A percentile compares a stretch with the other conserved stretches of the same genome.
phyloP scores from a whole-genome alignment of 2,113 vertebrate genomes.

The Alouatta palliata region DNA sequence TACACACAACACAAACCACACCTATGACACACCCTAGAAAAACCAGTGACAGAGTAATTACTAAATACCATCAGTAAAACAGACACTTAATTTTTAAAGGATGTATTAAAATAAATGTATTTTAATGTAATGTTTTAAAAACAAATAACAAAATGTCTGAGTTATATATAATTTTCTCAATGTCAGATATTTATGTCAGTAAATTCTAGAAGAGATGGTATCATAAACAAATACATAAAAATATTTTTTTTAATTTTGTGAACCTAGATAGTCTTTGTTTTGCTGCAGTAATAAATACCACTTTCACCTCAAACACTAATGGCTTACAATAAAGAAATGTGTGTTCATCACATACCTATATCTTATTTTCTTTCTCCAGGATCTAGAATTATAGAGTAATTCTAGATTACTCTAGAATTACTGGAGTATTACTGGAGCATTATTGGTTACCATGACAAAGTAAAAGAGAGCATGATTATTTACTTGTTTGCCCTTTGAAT shows the following conservation, averaged over 20 bases:
- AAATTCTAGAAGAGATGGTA: not conserved
- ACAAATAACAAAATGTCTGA: not conserved
- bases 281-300: not conserved
- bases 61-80: not conserved
- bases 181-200: not conserved
- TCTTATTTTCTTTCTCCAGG: not conserved
- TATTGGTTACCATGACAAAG: not conserved
- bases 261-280: not conserved
- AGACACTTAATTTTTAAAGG: not conserved
- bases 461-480: not conserved
- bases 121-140: not conserved
- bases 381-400: not conserved
- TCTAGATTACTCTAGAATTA: too few species aligned
- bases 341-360: not conserved
- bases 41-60: not conserved
- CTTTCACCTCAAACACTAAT: not conserved
- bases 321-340: not conserved
- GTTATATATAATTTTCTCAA: not conserved
- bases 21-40: not conserved
- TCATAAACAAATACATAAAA: not conserved
- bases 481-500: not conserved
- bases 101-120: not conserved
- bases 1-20: not conserved
- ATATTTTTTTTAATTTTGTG: not conserved
- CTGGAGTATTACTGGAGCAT: not conserved